A percentile compares a stretch with the other conserved stretches of the same genome.
phyloP scores from a whole-genome alignment of 1,140 invertebrate genomes.

The Hydropsyche tenuis region DNA sequence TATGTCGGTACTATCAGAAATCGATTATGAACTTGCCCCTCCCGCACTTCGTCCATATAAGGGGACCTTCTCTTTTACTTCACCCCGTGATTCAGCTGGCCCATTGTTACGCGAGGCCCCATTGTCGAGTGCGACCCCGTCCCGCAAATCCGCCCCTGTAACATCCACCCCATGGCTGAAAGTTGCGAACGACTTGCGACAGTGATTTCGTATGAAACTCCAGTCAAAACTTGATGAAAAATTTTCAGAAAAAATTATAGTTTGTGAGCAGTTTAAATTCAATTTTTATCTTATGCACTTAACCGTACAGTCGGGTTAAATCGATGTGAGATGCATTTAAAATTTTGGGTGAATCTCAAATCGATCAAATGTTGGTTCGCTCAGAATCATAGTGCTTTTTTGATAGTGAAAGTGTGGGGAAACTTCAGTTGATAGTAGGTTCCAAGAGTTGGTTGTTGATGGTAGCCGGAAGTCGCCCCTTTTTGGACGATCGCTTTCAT shows the following conservation, averaged over 20 bases:
- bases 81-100: conserved; percentile 49
- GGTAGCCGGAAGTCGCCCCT: conserved; percentile 44
- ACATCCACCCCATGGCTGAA: not conserved
- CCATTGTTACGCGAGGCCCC: conserved; percentile 47
- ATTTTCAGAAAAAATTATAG: conserved; percentile 40
- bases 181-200: not conserved
- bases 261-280: too few relatives aligned
- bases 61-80: conserved; percentile 48
- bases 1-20: conserved; percentile 47
- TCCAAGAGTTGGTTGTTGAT: not conserved
- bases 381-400: conserved; percentile 20
- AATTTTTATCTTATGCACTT: too few relatives aligned
- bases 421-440: conserved; percentile 6
- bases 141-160: not conserved
- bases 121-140: conserved; percentile 29
- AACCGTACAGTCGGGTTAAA: too few relatives aligned
- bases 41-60: conserved; percentile 35
- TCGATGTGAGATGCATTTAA: too few relatives aligned
- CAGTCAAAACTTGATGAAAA: not conserved
- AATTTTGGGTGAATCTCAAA: not conserved
- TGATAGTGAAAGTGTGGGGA: not conserved
- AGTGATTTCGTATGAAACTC: not conserved
- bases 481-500: conserved; percentile 42
- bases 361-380: conserved; percentile 30
- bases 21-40: conserved; percentile 49